These are phyloP conservation scores for Cantharis lateralis DNA, from an alignment of 2,888 invertebrate species.

Conservation along the genomic window DNA sequence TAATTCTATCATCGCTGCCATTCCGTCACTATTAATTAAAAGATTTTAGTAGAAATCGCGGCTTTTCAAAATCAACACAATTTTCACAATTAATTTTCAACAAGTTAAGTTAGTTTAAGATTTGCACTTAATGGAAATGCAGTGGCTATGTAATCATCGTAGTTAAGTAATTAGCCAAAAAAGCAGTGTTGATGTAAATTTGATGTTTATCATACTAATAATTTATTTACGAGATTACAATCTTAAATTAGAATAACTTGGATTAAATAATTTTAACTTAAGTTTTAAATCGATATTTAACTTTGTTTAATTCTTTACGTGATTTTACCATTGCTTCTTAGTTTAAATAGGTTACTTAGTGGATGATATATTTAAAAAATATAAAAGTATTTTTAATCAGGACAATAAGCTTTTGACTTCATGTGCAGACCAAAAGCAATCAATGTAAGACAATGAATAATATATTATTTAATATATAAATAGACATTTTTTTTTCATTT, in stretches of 20 bases:
- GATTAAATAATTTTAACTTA: neutral
- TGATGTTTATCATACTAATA: neutral
- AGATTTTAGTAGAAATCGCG: conserved; percentile 22
- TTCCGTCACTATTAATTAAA: conserved; percentile 32
- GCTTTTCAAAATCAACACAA: conserved; percentile 10
- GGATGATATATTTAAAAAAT: neutral
- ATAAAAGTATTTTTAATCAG: neutral
- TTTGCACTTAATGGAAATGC: neutral
- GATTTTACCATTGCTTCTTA: neutral
- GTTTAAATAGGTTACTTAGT: too few species aligned
- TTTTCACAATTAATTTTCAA: neutral
- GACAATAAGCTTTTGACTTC: neutral
- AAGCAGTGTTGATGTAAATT: neutral
- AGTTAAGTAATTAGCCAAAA: neutral
- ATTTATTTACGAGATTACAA: neutral
- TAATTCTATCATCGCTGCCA: conserved; percentile 29
- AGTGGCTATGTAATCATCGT: neutral
- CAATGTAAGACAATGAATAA: neutral
- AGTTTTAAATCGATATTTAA: neutral
- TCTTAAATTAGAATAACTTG: neutral
- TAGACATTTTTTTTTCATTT: neutral
- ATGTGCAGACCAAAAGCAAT: neutral
- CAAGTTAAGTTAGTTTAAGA: neutral
- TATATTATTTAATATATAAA: neutral
- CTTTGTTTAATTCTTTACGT: neutral